A percentile compares a stretch with the other conserved stretches of the same genome.
These are phyloP conservation scores for Spatula versicolor DNA, from an alignment of 2,797 vertebrate species.

Conservation along the genomic window DNA sequence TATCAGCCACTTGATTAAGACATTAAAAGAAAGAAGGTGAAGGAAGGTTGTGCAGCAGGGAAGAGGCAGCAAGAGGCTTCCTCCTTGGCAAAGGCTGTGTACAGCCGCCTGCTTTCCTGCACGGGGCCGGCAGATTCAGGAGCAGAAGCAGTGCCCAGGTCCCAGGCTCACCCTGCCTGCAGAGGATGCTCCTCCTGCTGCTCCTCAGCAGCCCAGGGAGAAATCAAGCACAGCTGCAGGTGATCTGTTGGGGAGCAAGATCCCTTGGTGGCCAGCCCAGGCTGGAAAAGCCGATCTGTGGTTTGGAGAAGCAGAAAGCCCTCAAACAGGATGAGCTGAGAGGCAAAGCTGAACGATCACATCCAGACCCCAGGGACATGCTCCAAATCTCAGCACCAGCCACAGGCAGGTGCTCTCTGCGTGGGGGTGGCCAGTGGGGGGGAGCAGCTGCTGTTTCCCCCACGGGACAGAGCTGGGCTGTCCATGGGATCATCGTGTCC, in stretches of 20 bases:
- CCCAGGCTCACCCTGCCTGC: no score
- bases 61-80: conserved; percentile 12
- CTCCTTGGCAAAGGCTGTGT: background rate
- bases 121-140: accelerated
- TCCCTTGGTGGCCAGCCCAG: background rate
- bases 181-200: no score
- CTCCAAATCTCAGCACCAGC: no score
- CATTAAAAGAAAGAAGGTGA: conserved; percentile 78
- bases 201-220: background rate
- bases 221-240: background rate
- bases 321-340: no score
- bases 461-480: no score
- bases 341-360: background rate
- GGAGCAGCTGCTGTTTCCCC: no score
- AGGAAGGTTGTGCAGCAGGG: conserved; percentile 71
- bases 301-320: no score
- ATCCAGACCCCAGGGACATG: no score
- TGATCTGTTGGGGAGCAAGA: background rate
- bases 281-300: no score
- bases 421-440: no score
- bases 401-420: no score
- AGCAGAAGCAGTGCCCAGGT: background rate
- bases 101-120: background rate
- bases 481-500: no score
- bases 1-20: conserved; percentile 79